phyloP scores from a whole-genome alignment of 2,113 vertebrate genomes.

The Apistogramma diplotaenia region DNA sequence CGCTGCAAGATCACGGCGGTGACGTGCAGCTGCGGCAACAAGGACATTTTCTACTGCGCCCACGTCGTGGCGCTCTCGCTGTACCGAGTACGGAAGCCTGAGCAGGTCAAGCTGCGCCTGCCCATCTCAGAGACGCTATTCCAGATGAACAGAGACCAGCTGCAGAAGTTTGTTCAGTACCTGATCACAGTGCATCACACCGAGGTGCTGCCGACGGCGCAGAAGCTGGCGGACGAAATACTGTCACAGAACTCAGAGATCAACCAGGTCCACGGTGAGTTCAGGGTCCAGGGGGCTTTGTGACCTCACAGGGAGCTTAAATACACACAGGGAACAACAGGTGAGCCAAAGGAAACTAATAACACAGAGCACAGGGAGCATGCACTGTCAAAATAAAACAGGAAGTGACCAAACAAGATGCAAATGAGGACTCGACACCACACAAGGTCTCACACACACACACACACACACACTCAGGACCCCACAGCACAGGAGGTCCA shows the following conservation, averaged over 20 bases:
- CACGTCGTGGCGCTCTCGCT: constrained; percentile 95
- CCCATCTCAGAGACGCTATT: constrained; percentile 99
- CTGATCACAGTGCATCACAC: constrained; percentile 98
- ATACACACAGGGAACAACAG: too few relatives aligned
- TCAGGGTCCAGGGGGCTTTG: background rate
- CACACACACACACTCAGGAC: too few relatives aligned
- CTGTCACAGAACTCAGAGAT: constrained; percentile 98
- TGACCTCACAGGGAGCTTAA: background rate
- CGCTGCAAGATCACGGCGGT: constrained; percentile 99
- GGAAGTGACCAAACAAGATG: too few relatives aligned
- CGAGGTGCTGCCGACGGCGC: constrained; percentile 95
- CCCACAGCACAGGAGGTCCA: too few relatives aligned
- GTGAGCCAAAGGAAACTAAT: too few relatives aligned
- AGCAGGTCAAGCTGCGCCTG: constrained; percentile 97
- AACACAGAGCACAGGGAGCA: too few relatives aligned
- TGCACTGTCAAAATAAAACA: too few relatives aligned
- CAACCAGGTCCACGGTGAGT: constrained; percentile 97
- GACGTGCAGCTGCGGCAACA: constrained; percentile 97
- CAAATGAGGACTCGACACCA: too few relatives aligned
- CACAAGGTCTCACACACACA: background rate
- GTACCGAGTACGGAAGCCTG: constrained; percentile 94
- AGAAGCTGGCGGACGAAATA: constrained; percentile 96
- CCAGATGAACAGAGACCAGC: constrained; percentile 97
- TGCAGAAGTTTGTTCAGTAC: constrained; percentile 99
- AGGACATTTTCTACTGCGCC: constrained; percentile 99